Conservation (phyloP, 2,797 vertebrate species). For the Protosalanx chinensis region DNA sequence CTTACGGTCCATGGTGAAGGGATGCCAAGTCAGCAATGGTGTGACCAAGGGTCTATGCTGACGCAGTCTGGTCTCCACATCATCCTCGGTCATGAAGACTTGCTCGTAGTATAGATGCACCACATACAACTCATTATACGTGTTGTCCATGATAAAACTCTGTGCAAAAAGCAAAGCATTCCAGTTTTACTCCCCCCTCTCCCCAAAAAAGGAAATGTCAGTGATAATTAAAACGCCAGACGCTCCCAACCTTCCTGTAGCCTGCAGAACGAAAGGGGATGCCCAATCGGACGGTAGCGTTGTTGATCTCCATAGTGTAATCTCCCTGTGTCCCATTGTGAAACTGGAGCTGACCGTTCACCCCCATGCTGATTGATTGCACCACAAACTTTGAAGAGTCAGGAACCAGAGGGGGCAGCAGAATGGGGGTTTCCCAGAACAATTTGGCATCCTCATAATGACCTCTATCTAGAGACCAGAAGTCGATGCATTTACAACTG, state of each 20-base stretch:
- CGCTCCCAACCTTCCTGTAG: constrained; percentile 56
- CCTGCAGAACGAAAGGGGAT: constrained; percentile 58
- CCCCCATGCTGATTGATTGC: constrained; percentile 34
- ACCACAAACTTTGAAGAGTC: background rate
- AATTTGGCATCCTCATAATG: constrained; percentile 42
- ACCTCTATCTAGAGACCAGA: constrained; percentile 31
- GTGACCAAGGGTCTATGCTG: constrained; percentile 42
- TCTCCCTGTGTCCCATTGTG: constrained; percentile 25
- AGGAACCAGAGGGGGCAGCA: constrained; percentile 26
- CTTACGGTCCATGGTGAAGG: constrained; percentile 39
- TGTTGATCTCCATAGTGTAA: constrained; percentile 35
- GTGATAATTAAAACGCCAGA: background rate
- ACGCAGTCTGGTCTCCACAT: constrained; percentile 34
- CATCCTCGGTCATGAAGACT: constrained; percentile 32
- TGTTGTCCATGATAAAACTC: constrained; percentile 35
- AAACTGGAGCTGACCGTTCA: constrained; percentile 44
- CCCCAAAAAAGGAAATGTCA: background rate
- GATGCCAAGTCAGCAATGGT: constrained; percentile 31
- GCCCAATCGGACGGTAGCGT: constrained; percentile 28
- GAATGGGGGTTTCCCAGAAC: constrained; percentile 53
- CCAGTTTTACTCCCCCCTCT: no score
- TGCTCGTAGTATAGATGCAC: constrained; percentile 58
- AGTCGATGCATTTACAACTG: background rate
- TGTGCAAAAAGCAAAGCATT: background rate
- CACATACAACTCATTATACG: constrained; percentile 46